Conservation (phyloP, 2,113 vertebrate species). For the Pampusana beccarii region DNA sequence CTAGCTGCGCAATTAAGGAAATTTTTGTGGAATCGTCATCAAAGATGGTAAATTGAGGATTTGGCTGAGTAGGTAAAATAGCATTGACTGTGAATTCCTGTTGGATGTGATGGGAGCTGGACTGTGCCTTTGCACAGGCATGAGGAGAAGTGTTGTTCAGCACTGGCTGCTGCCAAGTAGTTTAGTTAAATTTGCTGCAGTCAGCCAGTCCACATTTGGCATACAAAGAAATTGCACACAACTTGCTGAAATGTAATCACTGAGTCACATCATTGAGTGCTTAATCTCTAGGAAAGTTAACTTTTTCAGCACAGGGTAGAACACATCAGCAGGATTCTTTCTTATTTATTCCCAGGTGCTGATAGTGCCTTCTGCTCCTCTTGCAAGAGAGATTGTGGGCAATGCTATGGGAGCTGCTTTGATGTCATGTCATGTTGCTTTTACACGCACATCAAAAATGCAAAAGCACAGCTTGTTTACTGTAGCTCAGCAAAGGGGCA, state of each 20-base stretch:
- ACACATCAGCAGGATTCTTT: constrained; percentile 59
- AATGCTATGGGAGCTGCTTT: constrained; percentile 52
- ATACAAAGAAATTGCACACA: constrained; percentile 42
- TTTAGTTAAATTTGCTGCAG: constrained; percentile 52
- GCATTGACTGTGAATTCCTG: not conserved
- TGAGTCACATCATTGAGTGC: constrained; percentile 64
- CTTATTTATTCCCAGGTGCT: constrained; percentile 59
- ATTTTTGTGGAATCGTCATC: not conserved
- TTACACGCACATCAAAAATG: constrained; percentile 64
- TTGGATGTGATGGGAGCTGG: not conserved
- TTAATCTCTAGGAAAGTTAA: constrained; percentile 70
- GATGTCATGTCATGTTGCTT: constrained; percentile 5
- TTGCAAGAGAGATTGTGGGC: not conserved
- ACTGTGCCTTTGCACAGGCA: not conserved
- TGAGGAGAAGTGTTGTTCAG: not conserved
- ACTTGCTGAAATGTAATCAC: constrained; percentile 73
- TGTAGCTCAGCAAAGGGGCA: constrained; percentile 39
- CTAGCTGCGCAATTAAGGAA: not conserved
- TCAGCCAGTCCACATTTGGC: constrained; percentile 57
- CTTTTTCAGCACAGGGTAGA: constrained; percentile 33
- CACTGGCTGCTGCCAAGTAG: constrained; percentile 32
- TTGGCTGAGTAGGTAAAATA: not conserved
- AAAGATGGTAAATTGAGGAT: not conserved
- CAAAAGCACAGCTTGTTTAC: constrained; percentile 51
- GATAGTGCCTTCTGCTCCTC: constrained; percentile 63